phyloP scores from a whole-genome alignment of 2,113 vertebrate species.

The Thomomys bottae region DNA sequence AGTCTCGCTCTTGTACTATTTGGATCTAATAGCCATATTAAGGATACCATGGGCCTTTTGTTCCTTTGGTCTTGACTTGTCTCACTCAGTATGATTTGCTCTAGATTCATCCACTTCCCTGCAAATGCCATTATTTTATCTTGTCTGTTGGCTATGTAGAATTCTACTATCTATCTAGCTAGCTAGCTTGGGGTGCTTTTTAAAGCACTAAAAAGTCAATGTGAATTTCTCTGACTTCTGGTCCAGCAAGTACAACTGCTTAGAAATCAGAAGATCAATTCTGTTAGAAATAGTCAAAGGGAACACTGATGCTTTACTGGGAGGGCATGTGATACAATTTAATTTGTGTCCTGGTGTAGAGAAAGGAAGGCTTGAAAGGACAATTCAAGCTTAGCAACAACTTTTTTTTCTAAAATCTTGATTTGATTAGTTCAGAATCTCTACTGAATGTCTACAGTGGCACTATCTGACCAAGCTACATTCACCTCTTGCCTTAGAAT shows the following conservation, averaged over 20 bases:
- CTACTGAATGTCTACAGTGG: neutral
- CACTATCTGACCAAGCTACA: constrained; percentile 22
- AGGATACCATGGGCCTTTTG: too few species aligned
- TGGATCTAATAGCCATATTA: too few species aligned
- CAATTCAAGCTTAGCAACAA: constrained; percentile 21
- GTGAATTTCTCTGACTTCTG: constrained; percentile 18
- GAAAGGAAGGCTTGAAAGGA: constrained; percentile 38
- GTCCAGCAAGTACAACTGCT: neutral
- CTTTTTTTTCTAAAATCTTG: constrained; percentile 40
- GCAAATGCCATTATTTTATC: too few species aligned
- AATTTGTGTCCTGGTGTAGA: neutral
- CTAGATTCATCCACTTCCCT: too few species aligned
- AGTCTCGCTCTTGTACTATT: too few species aligned
- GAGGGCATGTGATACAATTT: neutral
- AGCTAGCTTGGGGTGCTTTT: too few species aligned
- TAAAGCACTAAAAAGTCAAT: constrained; percentile 17
- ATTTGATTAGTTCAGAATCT: constrained; percentile 41
- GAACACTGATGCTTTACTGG: neutral
- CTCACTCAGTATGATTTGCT: too few species aligned
- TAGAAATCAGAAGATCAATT: constrained; percentile 6
- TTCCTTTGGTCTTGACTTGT: too few species aligned
- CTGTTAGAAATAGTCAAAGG: constrained; percentile 16
- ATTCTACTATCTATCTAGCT: too few species aligned
- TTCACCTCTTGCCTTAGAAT: constrained; percentile 32
- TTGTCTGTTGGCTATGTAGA: too few species aligned